These are phyloP conservation scores for Cottus gobio DNA, from an alignment of 2,113 vertebrate species.

Conservation along the genomic window DNA sequence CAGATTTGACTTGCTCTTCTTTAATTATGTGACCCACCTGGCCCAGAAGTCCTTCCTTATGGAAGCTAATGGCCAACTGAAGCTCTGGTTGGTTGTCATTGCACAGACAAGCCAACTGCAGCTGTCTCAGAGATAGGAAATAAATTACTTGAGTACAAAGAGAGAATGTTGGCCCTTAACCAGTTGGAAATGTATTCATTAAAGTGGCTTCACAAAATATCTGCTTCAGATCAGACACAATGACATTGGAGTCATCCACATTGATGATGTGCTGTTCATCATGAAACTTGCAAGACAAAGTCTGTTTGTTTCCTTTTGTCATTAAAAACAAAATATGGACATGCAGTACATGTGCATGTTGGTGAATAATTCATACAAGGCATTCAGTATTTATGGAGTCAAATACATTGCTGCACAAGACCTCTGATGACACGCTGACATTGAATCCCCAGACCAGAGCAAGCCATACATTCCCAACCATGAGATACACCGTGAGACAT, in stretches of 20 bases:
- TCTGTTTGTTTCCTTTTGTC: conserved; percentile 17
- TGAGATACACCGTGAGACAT: conserved; percentile 57
- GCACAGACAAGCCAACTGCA: conserved; percentile 49
- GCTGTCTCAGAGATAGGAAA: conserved; percentile 60
- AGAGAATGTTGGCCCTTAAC: conserved; percentile 36
- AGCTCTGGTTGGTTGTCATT: conserved; percentile 64
- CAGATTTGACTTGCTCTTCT: conserved; percentile 65
- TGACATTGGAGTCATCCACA: conserved; percentile 10
- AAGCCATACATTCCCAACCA: conserved; percentile 36
- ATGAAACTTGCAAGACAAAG: not conserved
- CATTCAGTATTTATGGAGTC: conserved; percentile 51
- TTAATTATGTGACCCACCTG: conserved; percentile 75
- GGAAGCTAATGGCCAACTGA: conserved; percentile 78
- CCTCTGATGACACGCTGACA: conserved; percentile 28
- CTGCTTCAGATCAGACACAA: conserved; percentile 6
- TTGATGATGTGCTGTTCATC: not conserved
- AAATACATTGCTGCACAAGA: conserved; percentile 31
- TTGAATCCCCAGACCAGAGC: conserved; percentile 28
- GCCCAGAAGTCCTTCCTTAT: conserved; percentile 63
- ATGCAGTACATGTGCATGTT: not conserved
- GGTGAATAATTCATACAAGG: conserved; percentile 56
- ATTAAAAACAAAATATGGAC: conserved; percentile 19
- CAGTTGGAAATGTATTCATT: conserved; percentile 48
- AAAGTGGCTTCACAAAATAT: conserved; percentile 37
- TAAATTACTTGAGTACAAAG: conserved; percentile 42